Evolutionary conservation across 2,888 invertebrate species (phyloP).

Genomic region (Linyphia triangularis): DNA sequence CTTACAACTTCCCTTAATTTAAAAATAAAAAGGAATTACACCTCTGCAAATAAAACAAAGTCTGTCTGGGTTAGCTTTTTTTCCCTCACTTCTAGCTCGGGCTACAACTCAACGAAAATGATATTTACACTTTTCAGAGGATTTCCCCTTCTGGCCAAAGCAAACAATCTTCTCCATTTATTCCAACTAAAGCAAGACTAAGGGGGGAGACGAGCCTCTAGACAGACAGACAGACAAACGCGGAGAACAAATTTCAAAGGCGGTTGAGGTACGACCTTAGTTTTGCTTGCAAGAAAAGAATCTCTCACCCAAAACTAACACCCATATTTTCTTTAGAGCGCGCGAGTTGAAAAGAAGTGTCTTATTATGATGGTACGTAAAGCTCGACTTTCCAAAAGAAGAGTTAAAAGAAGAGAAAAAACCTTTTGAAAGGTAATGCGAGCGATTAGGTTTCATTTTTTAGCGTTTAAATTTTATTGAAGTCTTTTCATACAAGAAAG

Average conservation of each 20-base stretch:
- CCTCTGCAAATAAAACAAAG: not conserved
- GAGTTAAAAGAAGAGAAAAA: too few relatives aligned
- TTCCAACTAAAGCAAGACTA: too few relatives aligned
- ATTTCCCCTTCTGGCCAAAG: not conserved
- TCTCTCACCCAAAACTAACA: not conserved
- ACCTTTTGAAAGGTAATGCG: too few relatives aligned
- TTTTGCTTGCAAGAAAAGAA: not conserved
- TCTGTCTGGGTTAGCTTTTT: not conserved
- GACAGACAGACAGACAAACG: conserved; percentile 1
- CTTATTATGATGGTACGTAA: not conserved
- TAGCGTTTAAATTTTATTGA: too few relatives aligned
- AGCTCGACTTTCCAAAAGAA: not conserved
- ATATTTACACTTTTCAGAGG: not conserved
- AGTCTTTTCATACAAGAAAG: too few relatives aligned
- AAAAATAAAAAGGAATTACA: not conserved
- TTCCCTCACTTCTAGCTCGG: too few relatives aligned
- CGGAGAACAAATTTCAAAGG: not conserved
- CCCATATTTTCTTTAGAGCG: not conserved
- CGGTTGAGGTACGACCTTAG: not conserved
- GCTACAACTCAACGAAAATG: not conserved
- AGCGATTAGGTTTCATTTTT: too few relatives aligned
- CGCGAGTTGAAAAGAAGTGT: not conserved
- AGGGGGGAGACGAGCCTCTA: not conserved
- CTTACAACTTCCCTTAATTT: not conserved
- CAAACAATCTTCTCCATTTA: conserved; percentile 2